Conservation (phyloP, 2,888 invertebrate species). For the Lagria hirta region DNA sequence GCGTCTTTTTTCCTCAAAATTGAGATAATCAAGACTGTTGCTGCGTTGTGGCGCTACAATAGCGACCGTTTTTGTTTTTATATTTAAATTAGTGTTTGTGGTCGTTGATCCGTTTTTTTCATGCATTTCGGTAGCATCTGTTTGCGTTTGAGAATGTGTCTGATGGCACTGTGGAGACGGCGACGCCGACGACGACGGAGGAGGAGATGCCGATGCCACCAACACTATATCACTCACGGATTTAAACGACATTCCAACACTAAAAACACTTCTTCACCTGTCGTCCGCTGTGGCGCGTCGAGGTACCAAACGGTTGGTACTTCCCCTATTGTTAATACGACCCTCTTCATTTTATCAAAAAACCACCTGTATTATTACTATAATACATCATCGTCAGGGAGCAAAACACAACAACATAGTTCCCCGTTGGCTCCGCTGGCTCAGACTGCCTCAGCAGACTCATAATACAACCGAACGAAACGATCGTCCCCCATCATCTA, state of each 20-base stretch:
- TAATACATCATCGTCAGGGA: no score
- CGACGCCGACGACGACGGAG: slow-evolving; percentile 2
- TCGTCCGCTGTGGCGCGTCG: no score
- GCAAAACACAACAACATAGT: slow-evolving; percentile 6
- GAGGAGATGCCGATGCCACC: slow-evolving; percentile 1
- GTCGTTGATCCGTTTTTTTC: slow-evolving; percentile 38
- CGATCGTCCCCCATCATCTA: slow-evolving; percentile 30
- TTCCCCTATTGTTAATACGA: no score
- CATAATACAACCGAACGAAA: no score
- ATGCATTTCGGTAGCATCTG: no score
- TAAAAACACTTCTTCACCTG: background rate
- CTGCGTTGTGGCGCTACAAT: slow-evolving; percentile 74
- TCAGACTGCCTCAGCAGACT: no score
- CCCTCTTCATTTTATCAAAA: no score
- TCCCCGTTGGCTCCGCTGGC: no score
- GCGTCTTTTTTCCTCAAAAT: slow-evolving; percentile 89
- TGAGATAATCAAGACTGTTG: slow-evolving; percentile 84
- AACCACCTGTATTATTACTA: no score
- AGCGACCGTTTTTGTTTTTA: slow-evolving; percentile 61
- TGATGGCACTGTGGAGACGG: background rate
- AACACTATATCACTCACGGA: slow-evolving; percentile 20
- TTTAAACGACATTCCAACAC: slow-evolving; percentile 1
- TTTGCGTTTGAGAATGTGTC: no score
- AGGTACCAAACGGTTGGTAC: no score
- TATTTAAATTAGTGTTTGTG: slow-evolving; percentile 15